phyloP scores from a whole-genome alignment of 2,113 vertebrate species.

The Tragelaphus buxtoni region DNA sequence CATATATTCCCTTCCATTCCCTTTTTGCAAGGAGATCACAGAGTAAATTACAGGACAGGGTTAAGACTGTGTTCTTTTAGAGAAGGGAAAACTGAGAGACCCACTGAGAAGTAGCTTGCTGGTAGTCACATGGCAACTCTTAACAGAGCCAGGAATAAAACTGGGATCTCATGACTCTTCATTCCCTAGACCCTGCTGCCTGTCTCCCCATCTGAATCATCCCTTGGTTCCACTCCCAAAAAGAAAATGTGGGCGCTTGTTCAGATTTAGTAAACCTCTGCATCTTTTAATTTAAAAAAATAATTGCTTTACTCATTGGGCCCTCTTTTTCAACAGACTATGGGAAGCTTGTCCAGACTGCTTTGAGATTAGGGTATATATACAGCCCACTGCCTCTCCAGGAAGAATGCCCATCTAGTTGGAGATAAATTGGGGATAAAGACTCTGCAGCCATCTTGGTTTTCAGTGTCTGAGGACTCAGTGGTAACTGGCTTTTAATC shows the following conservation, averaged over 20 bases:
- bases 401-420: not conserved
- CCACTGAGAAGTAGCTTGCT: constrained; percentile 2
- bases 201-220: constrained; percentile 55
- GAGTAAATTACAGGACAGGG: not conserved
- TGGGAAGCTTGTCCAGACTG: not conserved
- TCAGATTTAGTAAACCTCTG: constrained; percentile 52
- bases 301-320: not conserved
- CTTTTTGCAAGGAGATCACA: not conserved
- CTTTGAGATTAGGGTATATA: not conserved
- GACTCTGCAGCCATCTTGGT: not conserved
- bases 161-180: constrained; percentile 52
- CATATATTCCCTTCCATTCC: not conserved
- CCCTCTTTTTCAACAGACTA: not conserved
- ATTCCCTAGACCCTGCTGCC: constrained; percentile 31
- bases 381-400: not conserved
- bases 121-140: constrained; percentile 47
- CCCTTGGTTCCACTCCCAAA: constrained; percentile 54
- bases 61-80: not conserved
- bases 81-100: not conserved
- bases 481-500: not conserved
- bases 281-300: constrained; percentile 13
- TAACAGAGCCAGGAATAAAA: constrained; percentile 61
- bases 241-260: constrained; percentile 49
- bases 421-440: not conserved
- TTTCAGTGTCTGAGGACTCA: not conserved